Conservation (phyloP, 2,797 vertebrate species). For the Taeniopygia guttata region DNA sequence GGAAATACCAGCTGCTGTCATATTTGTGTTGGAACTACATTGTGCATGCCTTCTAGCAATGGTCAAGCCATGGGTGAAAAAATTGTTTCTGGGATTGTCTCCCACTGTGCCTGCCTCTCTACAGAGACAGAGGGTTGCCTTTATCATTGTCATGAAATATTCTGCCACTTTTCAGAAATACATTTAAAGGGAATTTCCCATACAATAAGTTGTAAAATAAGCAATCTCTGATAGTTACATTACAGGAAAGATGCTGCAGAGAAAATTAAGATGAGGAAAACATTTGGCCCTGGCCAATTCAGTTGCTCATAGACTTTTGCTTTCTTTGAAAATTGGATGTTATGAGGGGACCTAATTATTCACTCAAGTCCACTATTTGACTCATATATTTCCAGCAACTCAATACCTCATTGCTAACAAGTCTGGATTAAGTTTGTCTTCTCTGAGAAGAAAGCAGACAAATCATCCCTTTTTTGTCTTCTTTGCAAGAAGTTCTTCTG, state of each 20-base stretch:
- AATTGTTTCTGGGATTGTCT: background rate
- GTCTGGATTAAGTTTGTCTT: background rate
- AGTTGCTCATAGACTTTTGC: background rate
- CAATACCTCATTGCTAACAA: background rate
- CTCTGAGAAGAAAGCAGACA: background rate
- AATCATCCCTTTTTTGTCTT: background rate
- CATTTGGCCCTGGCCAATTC: background rate
- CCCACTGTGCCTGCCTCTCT: background rate
- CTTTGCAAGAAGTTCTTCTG: background rate
- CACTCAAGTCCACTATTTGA: background rate
- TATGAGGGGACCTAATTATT: background rate
- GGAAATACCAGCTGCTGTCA: constrained; percentile 45
- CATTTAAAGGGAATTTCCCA: background rate
- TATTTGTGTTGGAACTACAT: background rate
- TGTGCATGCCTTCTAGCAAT: background rate
- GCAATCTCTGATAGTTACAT: background rate
- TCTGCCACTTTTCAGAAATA: background rate
- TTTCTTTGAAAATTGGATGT: background rate
- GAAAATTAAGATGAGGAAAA: background rate
- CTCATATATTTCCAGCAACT: background rate
- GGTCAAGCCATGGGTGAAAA: background rate
- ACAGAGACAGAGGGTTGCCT: background rate
- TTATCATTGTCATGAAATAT: background rate
- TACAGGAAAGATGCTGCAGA: rapidly evolving
- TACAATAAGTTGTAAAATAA: background rate